These are phyloP conservation scores for Carposina sasakii DNA, from an alignment of 1,140 invertebrate species.

Conservation along the genomic window DNA sequence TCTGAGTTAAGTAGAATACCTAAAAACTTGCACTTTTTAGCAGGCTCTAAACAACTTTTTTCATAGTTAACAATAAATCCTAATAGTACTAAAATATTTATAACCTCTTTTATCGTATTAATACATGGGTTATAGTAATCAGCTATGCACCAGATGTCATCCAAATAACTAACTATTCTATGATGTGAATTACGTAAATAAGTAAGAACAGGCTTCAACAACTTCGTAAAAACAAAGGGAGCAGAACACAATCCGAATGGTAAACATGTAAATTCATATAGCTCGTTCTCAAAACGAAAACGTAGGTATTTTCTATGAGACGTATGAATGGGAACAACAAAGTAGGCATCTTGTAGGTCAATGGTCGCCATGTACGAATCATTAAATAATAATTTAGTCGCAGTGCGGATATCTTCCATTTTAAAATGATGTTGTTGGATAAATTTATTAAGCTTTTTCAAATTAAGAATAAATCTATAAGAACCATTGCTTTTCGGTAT, in stretches of 20 bases:
- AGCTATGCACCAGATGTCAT: too few relatives aligned
- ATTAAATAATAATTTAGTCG: too few relatives aligned
- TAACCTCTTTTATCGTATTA: too few relatives aligned
- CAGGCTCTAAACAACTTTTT: too few relatives aligned
- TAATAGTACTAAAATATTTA: too few relatives aligned
- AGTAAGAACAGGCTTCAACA: neutral
- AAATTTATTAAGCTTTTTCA: neutral
- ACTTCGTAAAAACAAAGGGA: neutral
- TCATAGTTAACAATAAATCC: too few relatives aligned
- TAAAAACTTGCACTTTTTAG: neutral
- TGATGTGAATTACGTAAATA: neutral
- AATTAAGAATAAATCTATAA: constrained; percentile 7
- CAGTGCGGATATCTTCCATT: neutral
- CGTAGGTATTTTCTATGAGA: too few relatives aligned
- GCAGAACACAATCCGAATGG: neutral
- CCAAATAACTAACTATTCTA: too few relatives aligned
- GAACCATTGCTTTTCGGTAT: constrained; percentile 5
- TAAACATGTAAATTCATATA: neutral
- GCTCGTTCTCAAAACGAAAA: too few relatives aligned
- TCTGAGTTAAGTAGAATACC: neutral
- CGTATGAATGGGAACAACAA: neutral
- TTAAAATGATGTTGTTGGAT: neutral
- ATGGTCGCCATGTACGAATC: too few relatives aligned
- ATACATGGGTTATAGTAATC: too few relatives aligned
- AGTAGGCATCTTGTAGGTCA: neutral